Evolutionary conservation across 2,797 vertebrate genomes (phyloP).

Genomic region (Emydoidea blandingii): DNA sequence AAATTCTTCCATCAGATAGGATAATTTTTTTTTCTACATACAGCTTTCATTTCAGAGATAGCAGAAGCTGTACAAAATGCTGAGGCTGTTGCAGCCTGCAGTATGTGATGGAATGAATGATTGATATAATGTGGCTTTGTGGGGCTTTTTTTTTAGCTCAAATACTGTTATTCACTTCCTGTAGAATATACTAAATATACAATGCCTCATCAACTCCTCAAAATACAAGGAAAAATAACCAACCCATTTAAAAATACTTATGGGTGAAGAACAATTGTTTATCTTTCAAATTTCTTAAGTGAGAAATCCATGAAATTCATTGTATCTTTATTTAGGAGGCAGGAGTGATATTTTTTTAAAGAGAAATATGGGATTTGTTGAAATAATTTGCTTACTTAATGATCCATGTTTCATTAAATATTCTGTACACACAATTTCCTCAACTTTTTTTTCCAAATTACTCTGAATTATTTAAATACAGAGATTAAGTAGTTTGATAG

Average conservation of each 20-base stretch:
- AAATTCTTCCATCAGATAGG: not conserved
- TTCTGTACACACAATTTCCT: too few relatives aligned
- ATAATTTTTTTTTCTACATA: not conserved
- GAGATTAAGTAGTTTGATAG: too few relatives aligned
- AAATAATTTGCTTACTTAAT: not conserved
- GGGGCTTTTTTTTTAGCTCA: not conserved
- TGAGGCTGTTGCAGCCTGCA: not conserved
- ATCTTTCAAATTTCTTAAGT: not conserved
- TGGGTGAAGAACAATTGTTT: not conserved
- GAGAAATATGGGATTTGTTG: not conserved
- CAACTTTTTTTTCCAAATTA: too few relatives aligned
- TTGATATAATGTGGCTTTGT: not conserved
- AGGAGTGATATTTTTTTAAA: too few relatives aligned
- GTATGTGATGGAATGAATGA: not conserved
- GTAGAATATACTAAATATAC: not conserved
- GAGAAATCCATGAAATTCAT: not conserved
- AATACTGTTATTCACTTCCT: not conserved
- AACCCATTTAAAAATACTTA: too few relatives aligned
- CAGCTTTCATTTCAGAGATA: not conserved
- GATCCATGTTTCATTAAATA: not conserved
- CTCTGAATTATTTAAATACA: too few relatives aligned
- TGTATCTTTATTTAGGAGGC: too few relatives aligned
- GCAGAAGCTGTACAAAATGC: not conserved
- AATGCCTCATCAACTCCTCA: not conserved
- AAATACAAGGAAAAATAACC: not conserved